Conservation (phyloP, 2,113 vertebrate species). For the Scophthalmus maximus region DNA sequence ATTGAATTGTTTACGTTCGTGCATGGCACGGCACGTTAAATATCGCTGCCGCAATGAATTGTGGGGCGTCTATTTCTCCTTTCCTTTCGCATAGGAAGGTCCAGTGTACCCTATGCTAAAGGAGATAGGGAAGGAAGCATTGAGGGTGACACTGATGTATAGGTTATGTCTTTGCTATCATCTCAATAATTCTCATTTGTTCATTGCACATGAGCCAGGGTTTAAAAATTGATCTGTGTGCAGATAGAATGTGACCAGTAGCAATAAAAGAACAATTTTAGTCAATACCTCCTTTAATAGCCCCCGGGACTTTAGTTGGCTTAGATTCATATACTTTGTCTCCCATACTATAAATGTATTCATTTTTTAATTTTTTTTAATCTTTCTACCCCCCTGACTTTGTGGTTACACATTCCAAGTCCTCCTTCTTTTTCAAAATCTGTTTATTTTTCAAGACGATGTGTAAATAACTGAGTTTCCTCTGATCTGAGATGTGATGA, state of each 20-base stretch:
- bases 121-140: no score
- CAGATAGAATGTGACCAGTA: background rate
- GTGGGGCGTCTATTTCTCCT: no score
- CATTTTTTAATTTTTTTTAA: no score
- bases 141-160: background rate
- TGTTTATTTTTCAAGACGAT: slow-evolving; percentile 28
- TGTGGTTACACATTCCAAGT: slow-evolving; percentile 13
- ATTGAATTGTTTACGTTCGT: no score
- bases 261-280: background rate
- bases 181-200: background rate
- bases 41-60: no score
- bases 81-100: no score
- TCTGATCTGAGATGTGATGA: slow-evolving; percentile 63
- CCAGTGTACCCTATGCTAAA: no score
- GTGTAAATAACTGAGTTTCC: slow-evolving; percentile 49
- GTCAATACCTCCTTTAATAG: background rate
- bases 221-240: background rate
- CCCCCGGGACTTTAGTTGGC: no score
- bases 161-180: background rate
- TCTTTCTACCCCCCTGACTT: background rate
- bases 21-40: no score
- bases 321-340: no score
- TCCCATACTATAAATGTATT: background rate
- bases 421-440: slow-evolving; percentile 13
- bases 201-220: background rate